A percentile compares a stretch with the other conserved stretches of the same genome.
Evolutionary conservation across 1,140 invertebrate species (phyloP).

Genomic region (Cotesia vestalis): DNA sequence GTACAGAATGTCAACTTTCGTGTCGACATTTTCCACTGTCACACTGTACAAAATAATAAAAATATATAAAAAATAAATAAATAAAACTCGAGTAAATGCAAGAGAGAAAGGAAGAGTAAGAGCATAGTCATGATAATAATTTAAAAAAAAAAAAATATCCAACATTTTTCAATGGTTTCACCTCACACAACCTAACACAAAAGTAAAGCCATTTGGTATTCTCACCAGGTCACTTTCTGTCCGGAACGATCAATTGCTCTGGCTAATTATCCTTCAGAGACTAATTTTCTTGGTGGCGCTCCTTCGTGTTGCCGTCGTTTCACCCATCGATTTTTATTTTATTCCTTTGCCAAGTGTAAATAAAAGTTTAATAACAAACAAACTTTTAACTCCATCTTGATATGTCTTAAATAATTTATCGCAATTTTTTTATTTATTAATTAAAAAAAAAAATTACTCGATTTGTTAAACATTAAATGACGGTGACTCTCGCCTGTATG

Average conservation of each 20-base stretch:
- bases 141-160: background rate
- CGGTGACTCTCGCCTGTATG: background rate
- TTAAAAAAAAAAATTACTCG: too few species aligned
- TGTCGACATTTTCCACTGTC: constrained; percentile 31
- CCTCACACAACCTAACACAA: constrained; percentile 30
- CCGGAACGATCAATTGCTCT: constrained; percentile 55
- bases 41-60: constrained; percentile 23
- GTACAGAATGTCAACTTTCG: constrained; percentile 40
- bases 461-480: too few species aligned
- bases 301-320: background rate
- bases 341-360: background rate
- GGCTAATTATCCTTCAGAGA: constrained; percentile 58
- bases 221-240: constrained; percentile 43
- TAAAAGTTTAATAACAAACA: constrained; percentile 8
- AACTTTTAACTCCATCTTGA: background rate
- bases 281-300: constrained; percentile 50
- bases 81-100: background rate
- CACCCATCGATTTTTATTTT: constrained; percentile 4
- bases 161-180: constrained; percentile 32
- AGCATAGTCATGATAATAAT: background rate
- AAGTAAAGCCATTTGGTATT: constrained; percentile 52
- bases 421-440: too few species aligned
- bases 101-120: background rate
- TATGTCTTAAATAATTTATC: too few species aligned
- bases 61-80: constrained; percentile 5